These are phyloP conservation scores for Actinernus sp. DNA, from an alignment of 92 coral and sea anemone species.

Conservation along the genomic window DNA sequence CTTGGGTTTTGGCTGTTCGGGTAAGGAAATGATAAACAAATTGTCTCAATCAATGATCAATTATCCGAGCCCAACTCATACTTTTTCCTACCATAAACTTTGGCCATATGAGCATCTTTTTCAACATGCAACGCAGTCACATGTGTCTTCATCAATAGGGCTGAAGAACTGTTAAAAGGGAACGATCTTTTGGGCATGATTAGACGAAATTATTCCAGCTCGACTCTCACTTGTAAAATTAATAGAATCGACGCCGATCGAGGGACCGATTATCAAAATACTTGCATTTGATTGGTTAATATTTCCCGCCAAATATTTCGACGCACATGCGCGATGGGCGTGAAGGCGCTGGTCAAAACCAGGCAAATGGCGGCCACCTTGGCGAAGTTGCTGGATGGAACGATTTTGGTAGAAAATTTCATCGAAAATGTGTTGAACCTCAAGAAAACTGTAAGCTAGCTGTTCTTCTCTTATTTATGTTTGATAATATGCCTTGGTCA, in stretches of 20 bases:
- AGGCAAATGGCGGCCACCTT: constrained; percentile 76
- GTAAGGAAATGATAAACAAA: not conserved
- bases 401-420: constrained; percentile 56
- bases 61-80: not conserved
- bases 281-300: constrained; percentile 60
- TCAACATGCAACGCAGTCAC: constrained; percentile 73
- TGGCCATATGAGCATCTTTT: constrained; percentile 59
- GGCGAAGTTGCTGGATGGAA: constrained; percentile 68
- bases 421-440: not conserved
- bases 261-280: no score
- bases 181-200: constrained; percentile 88
- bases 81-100: constrained; percentile 75
- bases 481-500: no score
- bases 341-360: constrained; percentile 72
- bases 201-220: not conserved
- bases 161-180: constrained; percentile 77
- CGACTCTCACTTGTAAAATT: no score
- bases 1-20: constrained; percentile 78
- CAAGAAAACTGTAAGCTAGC: not conserved
- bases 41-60: not conserved
- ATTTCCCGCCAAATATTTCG: constrained; percentile 79
- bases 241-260: no score
- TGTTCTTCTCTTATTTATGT: no score
- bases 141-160: constrained; percentile 90
- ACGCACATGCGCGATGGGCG: constrained; percentile 50